These are phyloP conservation scores for Saturnia pavonia DNA, from an alignment of 2,888 invertebrate species.

Conservation along the genomic window DNA sequence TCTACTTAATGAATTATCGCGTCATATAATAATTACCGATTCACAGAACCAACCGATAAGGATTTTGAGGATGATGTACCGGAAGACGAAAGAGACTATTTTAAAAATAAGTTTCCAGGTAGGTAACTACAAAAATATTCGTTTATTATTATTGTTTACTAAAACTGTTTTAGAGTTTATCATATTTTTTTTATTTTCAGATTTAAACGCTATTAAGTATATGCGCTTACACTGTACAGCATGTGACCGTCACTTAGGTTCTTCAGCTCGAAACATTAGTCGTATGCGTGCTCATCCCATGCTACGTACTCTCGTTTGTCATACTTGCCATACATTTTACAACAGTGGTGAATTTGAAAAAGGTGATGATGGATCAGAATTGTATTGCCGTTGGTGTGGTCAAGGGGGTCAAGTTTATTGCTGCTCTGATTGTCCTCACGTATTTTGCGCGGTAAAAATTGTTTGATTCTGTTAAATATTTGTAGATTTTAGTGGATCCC, in stretches of 20 bases:
- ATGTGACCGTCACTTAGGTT: conserved; percentile 88
- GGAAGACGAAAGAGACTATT: conserved; percentile 78
- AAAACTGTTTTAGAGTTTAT: background rate
- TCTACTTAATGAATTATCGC: background rate
- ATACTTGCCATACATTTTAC: conserved; percentile 88
- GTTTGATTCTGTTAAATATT: background rate
- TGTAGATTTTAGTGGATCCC: background rate
- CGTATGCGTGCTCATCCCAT: conserved; percentile 88
- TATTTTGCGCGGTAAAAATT: conserved; percentile 84
- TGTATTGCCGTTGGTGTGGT: conserved; percentile 92
- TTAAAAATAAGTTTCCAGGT: conserved; percentile 76
- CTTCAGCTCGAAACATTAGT: conserved; percentile 83
- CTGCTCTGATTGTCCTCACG: conserved; percentile 88
- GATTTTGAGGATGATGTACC: conserved; percentile 80
- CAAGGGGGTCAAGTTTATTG: conserved; percentile 91
- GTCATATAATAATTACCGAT: conserved; percentile 10
- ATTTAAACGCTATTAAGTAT: conserved; percentile 81
- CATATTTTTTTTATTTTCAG: conserved; percentile 58
- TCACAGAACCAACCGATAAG: conserved; percentile 66
- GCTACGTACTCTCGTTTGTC: conserved; percentile 87
- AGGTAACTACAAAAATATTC: conserved; percentile 47
- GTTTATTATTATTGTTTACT: background rate
- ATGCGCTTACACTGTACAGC: conserved; percentile 87
- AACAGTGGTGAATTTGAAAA: conserved; percentile 91
- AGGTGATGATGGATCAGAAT: conserved; percentile 91